Percentiles rank a stretch among this genome's conserved stretches.
Evolutionary conservation across 2,113 vertebrate species (phyloP).

Genomic region (Sander lucioperca): DNA sequence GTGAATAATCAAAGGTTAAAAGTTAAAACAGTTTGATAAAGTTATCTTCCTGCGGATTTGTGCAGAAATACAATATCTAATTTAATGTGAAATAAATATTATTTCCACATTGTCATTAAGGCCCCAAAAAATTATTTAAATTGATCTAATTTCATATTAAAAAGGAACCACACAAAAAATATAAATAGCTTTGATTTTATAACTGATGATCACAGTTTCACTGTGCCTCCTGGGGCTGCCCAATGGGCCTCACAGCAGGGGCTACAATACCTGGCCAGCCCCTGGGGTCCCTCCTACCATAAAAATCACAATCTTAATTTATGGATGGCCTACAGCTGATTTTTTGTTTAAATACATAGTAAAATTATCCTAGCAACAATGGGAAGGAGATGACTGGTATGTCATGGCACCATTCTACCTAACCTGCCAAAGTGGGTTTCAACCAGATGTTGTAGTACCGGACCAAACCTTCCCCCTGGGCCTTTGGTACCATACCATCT

Average conservation of each 20-base stretch:
- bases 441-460: neutral
- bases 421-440: slow-evolving; percentile 25
- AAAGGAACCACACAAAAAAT: neutral
- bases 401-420: slow-evolving; percentile 29
- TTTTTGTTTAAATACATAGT: slow-evolving; percentile 54
- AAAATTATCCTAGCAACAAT: slow-evolving; percentile 40
- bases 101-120: neutral
- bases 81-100: neutral
- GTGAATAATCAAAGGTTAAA: neutral
- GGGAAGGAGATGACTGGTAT: slow-evolving; percentile 16
- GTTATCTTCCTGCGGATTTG: neutral
- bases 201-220: slow-evolving; percentile 22
- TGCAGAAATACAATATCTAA: neutral
- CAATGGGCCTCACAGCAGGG: slow-evolving; percentile 72
- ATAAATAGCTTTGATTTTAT: slow-evolving; percentile 12
- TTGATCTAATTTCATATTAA: neutral
- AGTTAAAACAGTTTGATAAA: neutral
- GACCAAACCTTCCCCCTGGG: slow-evolving; percentile 40
- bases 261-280: slow-evolving; percentile 63
- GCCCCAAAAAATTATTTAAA: neutral
- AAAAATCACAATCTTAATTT: slow-evolving; percentile 69
- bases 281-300: slow-evolving; percentile 58
- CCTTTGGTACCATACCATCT: neutral
- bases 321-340: slow-evolving; percentile 65
- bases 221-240: slow-evolving; percentile 51